phyloP scores from a whole-genome alignment of 2,797 vertebrate species.

The Neomorphus geoffroyi region DNA sequence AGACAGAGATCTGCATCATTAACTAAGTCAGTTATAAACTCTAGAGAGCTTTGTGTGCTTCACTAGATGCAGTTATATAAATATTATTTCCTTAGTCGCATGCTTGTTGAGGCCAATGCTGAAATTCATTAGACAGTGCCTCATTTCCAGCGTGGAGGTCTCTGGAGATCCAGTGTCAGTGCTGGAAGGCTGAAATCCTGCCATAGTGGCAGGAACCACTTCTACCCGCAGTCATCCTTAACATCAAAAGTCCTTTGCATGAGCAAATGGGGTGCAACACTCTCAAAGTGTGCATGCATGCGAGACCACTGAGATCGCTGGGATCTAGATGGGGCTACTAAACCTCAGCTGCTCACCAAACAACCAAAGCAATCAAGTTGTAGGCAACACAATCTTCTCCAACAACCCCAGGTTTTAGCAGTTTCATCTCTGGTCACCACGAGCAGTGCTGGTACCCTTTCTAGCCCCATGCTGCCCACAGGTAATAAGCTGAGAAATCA shows the following conservation, averaged over 20 bases:
- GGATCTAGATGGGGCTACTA: background rate
- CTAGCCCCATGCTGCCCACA: background rate
- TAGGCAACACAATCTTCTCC: background rate
- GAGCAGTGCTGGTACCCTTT: background rate
- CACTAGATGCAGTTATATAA: background rate
- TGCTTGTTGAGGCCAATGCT: background rate
- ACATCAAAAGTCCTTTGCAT: background rate
- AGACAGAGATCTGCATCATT: background rate
- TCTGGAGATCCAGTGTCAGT: background rate
- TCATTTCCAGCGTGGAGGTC: background rate
- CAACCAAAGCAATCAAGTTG: background rate
- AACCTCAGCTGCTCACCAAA: background rate
- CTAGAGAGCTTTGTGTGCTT: background rate
- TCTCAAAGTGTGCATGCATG: fast-evolving
- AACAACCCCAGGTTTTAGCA: background rate
- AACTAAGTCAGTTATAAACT: background rate
- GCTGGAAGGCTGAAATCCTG: background rate
- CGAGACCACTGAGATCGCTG: background rate
- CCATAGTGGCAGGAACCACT: background rate
- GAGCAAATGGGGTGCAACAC: fast-evolving
- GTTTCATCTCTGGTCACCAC: background rate
- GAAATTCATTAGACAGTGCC: background rate
- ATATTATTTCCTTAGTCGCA: background rate
- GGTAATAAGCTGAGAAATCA: background rate
- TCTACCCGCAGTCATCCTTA: background rate